Percentiles rank a stretch among this genome's conserved stretches.
These are phyloP conservation scores for Scylla paramamosain DNA, from an alignment of 1,140 invertebrate genomes.

Conservation along the genomic window DNA sequence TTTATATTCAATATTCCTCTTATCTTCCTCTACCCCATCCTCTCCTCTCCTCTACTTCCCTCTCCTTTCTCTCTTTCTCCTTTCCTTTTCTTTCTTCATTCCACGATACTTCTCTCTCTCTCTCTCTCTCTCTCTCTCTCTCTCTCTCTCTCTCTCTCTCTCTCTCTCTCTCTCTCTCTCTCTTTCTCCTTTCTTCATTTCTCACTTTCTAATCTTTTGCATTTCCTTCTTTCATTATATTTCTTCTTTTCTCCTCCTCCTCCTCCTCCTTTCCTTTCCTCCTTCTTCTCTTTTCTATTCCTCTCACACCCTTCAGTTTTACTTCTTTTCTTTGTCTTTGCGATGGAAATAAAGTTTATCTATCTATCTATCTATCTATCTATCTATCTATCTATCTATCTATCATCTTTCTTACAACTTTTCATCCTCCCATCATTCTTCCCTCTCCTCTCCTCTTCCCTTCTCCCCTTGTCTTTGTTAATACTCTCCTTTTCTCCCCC, in stretches of 20 bases:
- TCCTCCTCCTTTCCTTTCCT: neutral
- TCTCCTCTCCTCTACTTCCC: neutral
- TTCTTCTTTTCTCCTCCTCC: neutral
- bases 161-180: neutral
- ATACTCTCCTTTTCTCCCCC: neutral
- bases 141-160: neutral
- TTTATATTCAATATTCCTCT: neutral
- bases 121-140: neutral
- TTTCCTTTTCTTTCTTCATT: neutral
- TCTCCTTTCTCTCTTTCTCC: neutral
- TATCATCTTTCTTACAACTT: neutral
- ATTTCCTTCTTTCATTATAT: neutral
- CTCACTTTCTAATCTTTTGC: too few relatives aligned
- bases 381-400: neutral
- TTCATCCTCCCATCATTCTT: neutral
- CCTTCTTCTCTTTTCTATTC: neutral
- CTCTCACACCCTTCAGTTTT: neutral
- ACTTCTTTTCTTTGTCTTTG: too few relatives aligned
- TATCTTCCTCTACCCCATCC: too few relatives aligned
- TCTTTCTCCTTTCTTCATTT: neutral
- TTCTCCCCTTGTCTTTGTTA: neutral
- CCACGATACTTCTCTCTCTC: neutral
- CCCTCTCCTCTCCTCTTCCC: neutral
- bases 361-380: neutral
- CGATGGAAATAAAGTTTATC: neutral